Base-by-base conservation (phyloP, 2,113 vertebrate species). In the Dicerorhinus sumatrensis region DNA sequence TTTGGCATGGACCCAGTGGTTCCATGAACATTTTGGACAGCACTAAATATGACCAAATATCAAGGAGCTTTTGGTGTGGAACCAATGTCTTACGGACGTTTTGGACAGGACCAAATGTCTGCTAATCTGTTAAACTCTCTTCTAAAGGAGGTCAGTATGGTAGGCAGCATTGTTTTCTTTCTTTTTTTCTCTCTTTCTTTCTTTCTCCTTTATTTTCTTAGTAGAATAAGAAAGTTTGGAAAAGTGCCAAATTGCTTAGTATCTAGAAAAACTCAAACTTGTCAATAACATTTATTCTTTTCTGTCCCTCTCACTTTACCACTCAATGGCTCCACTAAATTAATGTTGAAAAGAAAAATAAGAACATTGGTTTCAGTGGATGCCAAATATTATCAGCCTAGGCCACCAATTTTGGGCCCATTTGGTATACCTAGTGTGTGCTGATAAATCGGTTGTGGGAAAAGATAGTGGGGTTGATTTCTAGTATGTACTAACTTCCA, bases 151-250 rank as follows among this genome's bases (percentile, higher is more conserved):
- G 23, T 33, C 86, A 54, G 31, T 65, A 36, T 6, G 5, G 2
- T 20, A 79, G 58, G 33, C 3, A 76, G 9, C 5, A 5, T 39
- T 62, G 21, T 0, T 46, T 67, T 89, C 91, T 84, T 72, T 63
- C n/a, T 80, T 88, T 2, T 11, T 33, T 70, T 73, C 4, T 56
- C 8, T 10, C 21, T 2, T 11, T 97, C 85, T 36, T 51, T 79
- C 72, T 93, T 95, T 88, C 62, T 91, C 73, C 88, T 36, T 51
- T 79, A 67, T 94, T 95, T 92, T 62, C 89, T 76, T 58, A 33
- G 33, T 14, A 60, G 18, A 96, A 77, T 31, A 27, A 4, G 3
- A 18, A 29, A 5, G 56, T 27, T 73, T 97, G 18, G 70, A 42
- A 69, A 62, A 60, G 9, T 70, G 13, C 1, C 12, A 80, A 51